Evolutionary conservation across 2,113 vertebrate genomes (phyloP), one percentile per base, ranked within the genome.

Genomic region (Mus spicilegus): DNA sequence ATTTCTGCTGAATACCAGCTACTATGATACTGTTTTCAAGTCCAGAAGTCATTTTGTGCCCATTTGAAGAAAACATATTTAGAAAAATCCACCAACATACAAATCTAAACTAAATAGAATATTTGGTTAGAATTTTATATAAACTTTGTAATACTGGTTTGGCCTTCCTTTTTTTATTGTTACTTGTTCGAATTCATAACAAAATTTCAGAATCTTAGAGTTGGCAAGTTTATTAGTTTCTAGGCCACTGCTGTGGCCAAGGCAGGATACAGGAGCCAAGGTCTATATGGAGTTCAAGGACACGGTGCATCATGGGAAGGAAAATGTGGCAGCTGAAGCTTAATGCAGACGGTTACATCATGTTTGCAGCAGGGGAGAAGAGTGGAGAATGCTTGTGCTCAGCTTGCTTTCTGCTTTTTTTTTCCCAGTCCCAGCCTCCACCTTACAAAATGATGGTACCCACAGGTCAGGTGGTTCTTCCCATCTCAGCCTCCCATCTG

Each of bases 21-120:
- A 89, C 89, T 72, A 24, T 69, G 49, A 80, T 54, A 90, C 65
- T 87, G n/a, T 73, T 65, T 28, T 92, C 82, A 39, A 89, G 24
- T 69, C 81, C 69, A 80, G 88, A 81, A 90, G 86, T 80, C 42
- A 95, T 93, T 95, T 36, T 56, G 33, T 89, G 28, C 7, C 33
- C 17, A 46, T 51, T 28, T 72, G 36, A 82, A 63, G 58, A 92
- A 93, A 96, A 69, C 7, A 28, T 58, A 63, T 42, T 90, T 22
- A 36, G 54, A 93, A 91, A 91, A 78, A 30, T 56, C 51, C 20
- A 42, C 46, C 86, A 67, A 90, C 82, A 36, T 86, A 82, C 77
- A 70, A 78, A 87, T 76, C 84, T 73, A 91, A 94, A 70, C 22
- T 69, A 94, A 80, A 54, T 14, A 86, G 58, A 95, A 56, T n/a